These are phyloP conservation scores for Bathynomus jamesi DNA, from an alignment of 1,140 invertebrate species.

Conservation along the genomic window DNA sequence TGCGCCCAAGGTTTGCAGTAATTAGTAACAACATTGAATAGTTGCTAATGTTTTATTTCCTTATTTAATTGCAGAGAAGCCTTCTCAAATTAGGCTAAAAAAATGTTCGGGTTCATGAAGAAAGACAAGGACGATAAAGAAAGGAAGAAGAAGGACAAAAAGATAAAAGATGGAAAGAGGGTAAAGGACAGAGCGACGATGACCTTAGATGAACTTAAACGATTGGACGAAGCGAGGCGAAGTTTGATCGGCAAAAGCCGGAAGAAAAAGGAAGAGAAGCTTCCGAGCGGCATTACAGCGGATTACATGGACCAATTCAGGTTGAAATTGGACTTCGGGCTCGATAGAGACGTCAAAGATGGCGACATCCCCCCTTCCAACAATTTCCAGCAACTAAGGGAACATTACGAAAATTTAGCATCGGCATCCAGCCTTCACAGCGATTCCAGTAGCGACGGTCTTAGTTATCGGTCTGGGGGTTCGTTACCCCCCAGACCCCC, in stretches of 20 bases:
- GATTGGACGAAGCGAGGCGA: constrained; percentile 74
- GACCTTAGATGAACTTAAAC: constrained; percentile 72
- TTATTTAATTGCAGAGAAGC: too few relatives aligned
- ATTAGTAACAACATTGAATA: too few relatives aligned
- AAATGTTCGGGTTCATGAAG: constrained; percentile 83
- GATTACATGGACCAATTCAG: constrained; percentile 77
- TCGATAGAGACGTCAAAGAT: constrained; percentile 41
- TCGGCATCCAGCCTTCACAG: constrained; percentile 59
- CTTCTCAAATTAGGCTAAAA: too few relatives aligned
- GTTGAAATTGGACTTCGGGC: constrained; percentile 42
- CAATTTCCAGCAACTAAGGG: constrained; percentile 46
- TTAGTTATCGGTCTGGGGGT: constrained; percentile 38
- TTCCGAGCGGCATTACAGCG: constrained; percentile 78
- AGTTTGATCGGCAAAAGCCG: constrained; percentile 68
- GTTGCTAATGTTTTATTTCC: too few relatives aligned
- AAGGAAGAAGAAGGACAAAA: constrained; percentile 71
- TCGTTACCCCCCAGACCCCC: constrained; percentile 42
- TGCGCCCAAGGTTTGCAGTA: too few relatives aligned
- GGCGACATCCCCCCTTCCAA: constrained; percentile 40
- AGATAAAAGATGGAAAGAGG: constrained; percentile 56
- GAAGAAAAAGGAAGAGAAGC: constrained; percentile 77
- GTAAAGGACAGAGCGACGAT: constrained; percentile 46
- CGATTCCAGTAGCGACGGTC: constrained; percentile 34
- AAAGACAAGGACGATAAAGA: constrained; percentile 52
- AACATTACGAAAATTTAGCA: constrained; percentile 60